A percentile compares a stretch with the other conserved stretches of the same genome.
Evolutionary conservation across 2,113 vertebrate genomes (phyloP).

Genomic region (Porphyrio hochstetteri): DNA sequence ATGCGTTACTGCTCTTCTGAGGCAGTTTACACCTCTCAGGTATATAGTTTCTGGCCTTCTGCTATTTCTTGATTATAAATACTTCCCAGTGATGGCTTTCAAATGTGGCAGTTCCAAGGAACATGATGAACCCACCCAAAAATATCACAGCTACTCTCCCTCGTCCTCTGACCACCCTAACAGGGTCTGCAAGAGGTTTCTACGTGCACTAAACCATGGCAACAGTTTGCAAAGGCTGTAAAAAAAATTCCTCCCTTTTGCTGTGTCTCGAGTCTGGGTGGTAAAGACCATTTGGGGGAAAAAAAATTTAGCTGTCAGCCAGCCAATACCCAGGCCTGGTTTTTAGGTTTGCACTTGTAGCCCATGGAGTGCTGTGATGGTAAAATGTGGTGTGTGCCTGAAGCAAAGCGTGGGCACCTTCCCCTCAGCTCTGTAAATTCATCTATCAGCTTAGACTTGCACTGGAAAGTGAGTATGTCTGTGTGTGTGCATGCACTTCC

Average conservation of each 20-base stretch:
- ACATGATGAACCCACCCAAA: neutral
- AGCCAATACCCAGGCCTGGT: fast-evolving
- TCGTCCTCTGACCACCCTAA: fast-evolving
- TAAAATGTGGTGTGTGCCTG: neutral
- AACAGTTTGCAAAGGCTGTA: neutral
- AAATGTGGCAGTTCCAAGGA: neutral
- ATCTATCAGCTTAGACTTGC: neutral
- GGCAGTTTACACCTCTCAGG: neutral
- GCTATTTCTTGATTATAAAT: neutral
- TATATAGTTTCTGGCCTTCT: neutral
- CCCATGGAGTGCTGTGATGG: neutral
- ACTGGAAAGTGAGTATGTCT: neutral
- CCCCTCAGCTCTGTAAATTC: fast-evolving
- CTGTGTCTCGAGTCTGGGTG: neutral
- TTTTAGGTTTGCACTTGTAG: neutral
- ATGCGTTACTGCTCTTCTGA: neutral
- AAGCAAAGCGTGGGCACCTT: neutral
- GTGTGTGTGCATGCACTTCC: neutral
- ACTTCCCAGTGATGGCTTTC: fast-evolving
- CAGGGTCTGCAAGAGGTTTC: neutral
- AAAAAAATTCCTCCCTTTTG: neutral
- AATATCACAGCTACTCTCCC: neutral
- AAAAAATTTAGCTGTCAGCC: neutral
- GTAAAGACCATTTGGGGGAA: neutral
- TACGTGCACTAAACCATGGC: fast-evolving